Evolutionary conservation across 2,888 invertebrate species (phyloP), one percentile per base, ranked within the genome.

Genomic region (Geotrupes spiniger): DNA sequence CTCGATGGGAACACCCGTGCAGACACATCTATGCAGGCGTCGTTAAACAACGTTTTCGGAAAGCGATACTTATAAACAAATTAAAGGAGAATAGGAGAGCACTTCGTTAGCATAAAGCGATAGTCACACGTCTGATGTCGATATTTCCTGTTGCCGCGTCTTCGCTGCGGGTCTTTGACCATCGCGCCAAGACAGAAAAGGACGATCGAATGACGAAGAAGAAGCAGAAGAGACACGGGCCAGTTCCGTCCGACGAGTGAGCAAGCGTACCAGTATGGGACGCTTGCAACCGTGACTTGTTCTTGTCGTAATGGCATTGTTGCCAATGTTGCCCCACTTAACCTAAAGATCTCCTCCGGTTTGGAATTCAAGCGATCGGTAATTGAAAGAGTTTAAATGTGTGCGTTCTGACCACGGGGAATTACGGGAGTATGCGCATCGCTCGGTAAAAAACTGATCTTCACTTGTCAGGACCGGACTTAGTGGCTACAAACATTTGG

Each of bases 121-220:
- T 37, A 37, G 37, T 44, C 44, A 37, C 44, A 44, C 44, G 33
- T 58, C 52, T 57, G 59, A 57, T 60, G 62, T 62, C 64, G 62
- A 66, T 66, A 64, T 66, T 64, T 66, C 65, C 66, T 66, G 65
- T 65, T 63, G 58, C 25, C 55, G 57, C 58, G 58, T 61, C 64
- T 63, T 59, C 52, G 58, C 60, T 52, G 58, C 60, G 61, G 66
- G 65, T 65, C 66, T 66, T 66, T 66, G 65, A 66, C 66, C 65
- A 40, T 27, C 40, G 40, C 40, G 11, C 14, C 8, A 15, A 33
- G 21, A 21, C 21, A 21, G 21, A 21, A 21, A 21, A 21, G 21
- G 21, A 21, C 21, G 21, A 21, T 4, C 21, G 3, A 21, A 21
- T 3, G 6, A 21, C 3, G 33, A 33, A 10, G 33, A 29, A 29